A percentile compares a stretch with the other conserved stretches of the same genome.
phyloP scores from a whole-genome alignment of 1,140 invertebrate species.

The Limonius californicus region DNA sequence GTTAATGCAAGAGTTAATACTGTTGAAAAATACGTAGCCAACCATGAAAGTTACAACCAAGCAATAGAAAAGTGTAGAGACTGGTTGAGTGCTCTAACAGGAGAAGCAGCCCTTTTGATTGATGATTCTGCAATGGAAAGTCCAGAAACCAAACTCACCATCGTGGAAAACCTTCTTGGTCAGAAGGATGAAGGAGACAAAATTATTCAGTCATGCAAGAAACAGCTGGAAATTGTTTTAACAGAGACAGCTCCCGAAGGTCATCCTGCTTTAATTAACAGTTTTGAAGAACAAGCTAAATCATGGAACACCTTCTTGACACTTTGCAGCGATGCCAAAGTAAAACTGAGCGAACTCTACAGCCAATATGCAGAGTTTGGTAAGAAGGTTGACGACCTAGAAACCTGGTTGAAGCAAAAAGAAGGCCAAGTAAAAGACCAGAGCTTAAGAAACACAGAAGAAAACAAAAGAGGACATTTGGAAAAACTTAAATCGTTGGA shows the following conservation, averaged over 20 bases:
- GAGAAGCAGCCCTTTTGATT: conserved; percentile 60
- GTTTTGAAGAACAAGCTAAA: conserved; percentile 70
- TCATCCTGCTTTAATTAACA: conserved; percentile 68
- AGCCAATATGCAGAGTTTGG: conserved; percentile 78
- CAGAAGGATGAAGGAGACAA: conserved; percentile 71
- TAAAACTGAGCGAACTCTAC: conserved; percentile 66
- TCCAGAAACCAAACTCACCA: conserved; percentile 66
- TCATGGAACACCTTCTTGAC: conserved; percentile 74
- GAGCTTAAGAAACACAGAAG: conserved; percentile 79
- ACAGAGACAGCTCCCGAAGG: conserved; percentile 76
- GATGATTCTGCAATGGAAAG: conserved; percentile 69
- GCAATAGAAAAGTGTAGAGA: conserved; percentile 72
- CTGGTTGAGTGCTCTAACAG: conserved; percentile 65
- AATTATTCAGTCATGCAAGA: conserved; percentile 66
- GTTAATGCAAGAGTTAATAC: conserved; percentile 63
- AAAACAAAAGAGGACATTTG: conserved; percentile 77
- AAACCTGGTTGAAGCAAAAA: conserved; percentile 79
- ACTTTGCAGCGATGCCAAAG: conserved; percentile 64
- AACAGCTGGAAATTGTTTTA: conserved; percentile 67
- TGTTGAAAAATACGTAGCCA: conserved; percentile 68
- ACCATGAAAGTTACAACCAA: conserved; percentile 80
- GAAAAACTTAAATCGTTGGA: conserved; percentile 73
- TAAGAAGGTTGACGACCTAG: conserved; percentile 68
- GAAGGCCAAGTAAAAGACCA: conserved; percentile 85
- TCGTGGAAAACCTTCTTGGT: conserved; percentile 71